Base-by-base conservation (phyloP, 1,140 invertebrate genomes). In the Heliothis subflexa region DNA sequence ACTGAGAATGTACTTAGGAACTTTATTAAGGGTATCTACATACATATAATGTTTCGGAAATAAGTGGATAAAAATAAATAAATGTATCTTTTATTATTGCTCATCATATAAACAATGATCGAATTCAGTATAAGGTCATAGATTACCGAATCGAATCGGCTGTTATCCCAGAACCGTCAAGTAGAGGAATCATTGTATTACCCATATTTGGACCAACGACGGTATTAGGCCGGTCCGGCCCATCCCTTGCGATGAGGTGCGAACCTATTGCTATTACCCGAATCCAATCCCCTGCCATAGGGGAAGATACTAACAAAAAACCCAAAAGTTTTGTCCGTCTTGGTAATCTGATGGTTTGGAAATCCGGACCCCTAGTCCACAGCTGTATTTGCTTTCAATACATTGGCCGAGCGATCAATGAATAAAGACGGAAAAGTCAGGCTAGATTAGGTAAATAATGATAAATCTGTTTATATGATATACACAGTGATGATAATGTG, bases 221-320 rank as follows among this genome's bases (percentile, higher is more conserved):
- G 18, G 47, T 25, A 68, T 68, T 68, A 68, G 47, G 40, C 47
- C 28, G 61, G 33, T 33, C 33, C 33, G 33, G n/a, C 33, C 61
- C 61, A 64, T 47, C 45, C 64, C 18, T 68, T 50, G 64, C 47
- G 64, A 68, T 68, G 47, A 52, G 64, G 64, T 68, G 64, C 64
- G 64, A 68, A 68, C 64, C 64, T 68, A 68, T 68, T 52, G 18
- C 64, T 68, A 66, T 66, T 66, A 68, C 47, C 64, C 64, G 18
- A 12, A 50, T 52, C 64, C 47, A 68, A 68, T 49, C 64, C 64
- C 47, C 47, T 68, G 64, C 47, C 47, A 50, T 50, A 68, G 47
- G 13, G 64, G 11, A 68, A 12, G 64, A 50, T 68, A 50, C 18
- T 68, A 52, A 68, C 64, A 68, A 68, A 68, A 68, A 68, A 50